A percentile compares a stretch with the other conserved stretches of the same genome.
These are phyloP conservation scores for Clarias fuscus DNA, from an alignment of 2,797 vertebrate species.

Conservation along the genomic window DNA sequence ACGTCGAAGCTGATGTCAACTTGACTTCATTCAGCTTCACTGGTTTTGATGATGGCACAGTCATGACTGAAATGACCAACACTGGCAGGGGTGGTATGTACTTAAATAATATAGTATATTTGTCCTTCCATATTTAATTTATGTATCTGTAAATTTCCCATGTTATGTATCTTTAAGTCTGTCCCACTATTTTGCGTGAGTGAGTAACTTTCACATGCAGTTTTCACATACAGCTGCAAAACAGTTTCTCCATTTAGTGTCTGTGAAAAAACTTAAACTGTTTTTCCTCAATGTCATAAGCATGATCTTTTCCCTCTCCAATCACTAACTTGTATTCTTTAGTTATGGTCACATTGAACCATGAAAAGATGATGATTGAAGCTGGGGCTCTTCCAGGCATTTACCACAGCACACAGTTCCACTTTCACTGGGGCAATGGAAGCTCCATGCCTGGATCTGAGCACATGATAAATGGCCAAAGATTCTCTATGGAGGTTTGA, in stretches of 20 bases:
- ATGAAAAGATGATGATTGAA: slow-evolving; percentile 44
- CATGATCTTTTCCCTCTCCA: background rate
- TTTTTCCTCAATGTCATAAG: background rate
- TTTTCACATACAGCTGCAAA: background rate
- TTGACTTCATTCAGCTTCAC: slow-evolving; percentile 60
- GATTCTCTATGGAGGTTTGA: slow-evolving; percentile 68
- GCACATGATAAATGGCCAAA: slow-evolving; percentile 69
- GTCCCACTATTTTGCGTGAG: background rate
- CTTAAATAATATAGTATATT: background rate
- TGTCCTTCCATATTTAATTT: too few relatives aligned
- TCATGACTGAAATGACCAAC: slow-evolving; percentile 56
- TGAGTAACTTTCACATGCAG: background rate
- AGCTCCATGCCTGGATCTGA: slow-evolving; percentile 67
- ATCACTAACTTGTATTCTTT: background rate
- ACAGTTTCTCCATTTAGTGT: background rate
- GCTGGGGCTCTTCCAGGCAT: slow-evolving; percentile 56
- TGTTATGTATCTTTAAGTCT: too few relatives aligned
- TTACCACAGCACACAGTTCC: slow-evolving; percentile 68
- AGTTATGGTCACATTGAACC: slow-evolving; percentile 64
- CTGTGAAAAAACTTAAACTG: too few relatives aligned
- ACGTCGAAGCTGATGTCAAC: background rate
- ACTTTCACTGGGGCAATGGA: slow-evolving; percentile 78
- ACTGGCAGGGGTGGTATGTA: slow-evolving; percentile 51
- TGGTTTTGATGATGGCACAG: slow-evolving; percentile 26
- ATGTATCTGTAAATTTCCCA: too few relatives aligned